Percentiles rank a stretch among this genome's conserved stretches.
phyloP scores from a whole-genome alignment of 2,797 vertebrate genomes.

The Luscinia megarhynchos region DNA sequence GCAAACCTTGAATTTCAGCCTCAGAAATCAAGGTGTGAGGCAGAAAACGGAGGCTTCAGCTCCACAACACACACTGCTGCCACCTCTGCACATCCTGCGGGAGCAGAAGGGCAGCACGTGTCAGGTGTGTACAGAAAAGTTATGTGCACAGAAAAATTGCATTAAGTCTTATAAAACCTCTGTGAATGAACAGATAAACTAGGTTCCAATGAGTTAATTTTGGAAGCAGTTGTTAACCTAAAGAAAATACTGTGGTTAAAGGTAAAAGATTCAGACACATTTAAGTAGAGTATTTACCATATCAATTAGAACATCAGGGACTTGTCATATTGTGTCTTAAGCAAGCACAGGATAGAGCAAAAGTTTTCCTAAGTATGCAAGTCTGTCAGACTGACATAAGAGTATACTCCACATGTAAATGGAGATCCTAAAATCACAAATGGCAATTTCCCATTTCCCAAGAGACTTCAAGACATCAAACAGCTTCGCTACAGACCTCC shows the following conservation, averaged over 20 bases:
- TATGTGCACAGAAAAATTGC: not conserved
- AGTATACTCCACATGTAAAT: not conserved
- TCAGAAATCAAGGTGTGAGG: not conserved
- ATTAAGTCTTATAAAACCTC: not conserved
- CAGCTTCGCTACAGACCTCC: not conserved
- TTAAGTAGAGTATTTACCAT: not conserved
- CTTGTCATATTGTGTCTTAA: not conserved
- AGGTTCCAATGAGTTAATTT: not conserved
- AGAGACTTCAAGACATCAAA: not conserved
- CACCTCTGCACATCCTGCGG: not conserved
- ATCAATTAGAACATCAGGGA: not conserved
- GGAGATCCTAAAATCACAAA: not conserved
- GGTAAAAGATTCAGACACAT: not conserved
- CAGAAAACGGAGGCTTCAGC: not conserved
- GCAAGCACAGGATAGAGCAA: not conserved
- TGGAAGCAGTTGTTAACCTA: not conserved
- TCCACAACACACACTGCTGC: not conserved
- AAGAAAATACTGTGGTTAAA: not conserved
- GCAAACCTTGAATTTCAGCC: not conserved
- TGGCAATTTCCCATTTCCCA: not conserved
- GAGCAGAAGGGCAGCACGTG: fast-evolving
- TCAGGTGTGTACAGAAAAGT: not conserved
- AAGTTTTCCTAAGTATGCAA: not conserved
- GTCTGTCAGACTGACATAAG: not conserved
- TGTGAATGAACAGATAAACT: not conserved